Conservation (phyloP, 2,113 vertebrate genomes). For the Corydoras maculifer region DNA sequence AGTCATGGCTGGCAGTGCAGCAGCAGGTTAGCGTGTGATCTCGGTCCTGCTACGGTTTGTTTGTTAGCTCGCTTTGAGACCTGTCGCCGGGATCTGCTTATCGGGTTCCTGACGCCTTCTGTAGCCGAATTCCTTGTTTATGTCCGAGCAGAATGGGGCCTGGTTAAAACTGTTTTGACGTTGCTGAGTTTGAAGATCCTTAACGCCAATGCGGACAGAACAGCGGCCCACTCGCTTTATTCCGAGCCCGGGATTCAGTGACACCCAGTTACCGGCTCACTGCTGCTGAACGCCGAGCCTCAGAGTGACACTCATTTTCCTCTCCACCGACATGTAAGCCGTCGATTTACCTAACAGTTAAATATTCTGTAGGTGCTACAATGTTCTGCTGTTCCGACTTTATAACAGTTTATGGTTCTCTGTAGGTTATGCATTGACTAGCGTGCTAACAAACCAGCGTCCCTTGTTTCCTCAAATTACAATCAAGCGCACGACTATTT, state of each 20-base stretch:
- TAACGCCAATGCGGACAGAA: slow-evolving; percentile 32
- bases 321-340: background rate
- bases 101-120: background rate
- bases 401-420: background rate
- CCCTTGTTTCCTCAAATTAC: too few relatives aligned
- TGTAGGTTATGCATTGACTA: too few relatives aligned
- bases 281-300: slow-evolving; percentile 30
- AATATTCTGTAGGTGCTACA: too few relatives aligned
- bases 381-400: background rate
- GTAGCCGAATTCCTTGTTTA: background rate
- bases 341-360: too few relatives aligned
- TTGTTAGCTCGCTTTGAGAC: slow-evolving; percentile 43
- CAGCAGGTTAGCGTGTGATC: slow-evolving; percentile 10
- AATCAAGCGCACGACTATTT: too few relatives aligned
- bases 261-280: slow-evolving; percentile 42
- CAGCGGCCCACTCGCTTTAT: slow-evolving; percentile 52
- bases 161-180: slow-evolving; percentile 60
- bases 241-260: slow-evolving; percentile 44
- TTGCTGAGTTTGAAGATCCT: slow-evolving; percentile 39
- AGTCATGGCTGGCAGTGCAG: slow-evolving; percentile 17
- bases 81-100: slow-evolving; percentile 8
- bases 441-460: too few relatives aligned
- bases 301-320: background rate
- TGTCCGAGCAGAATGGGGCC: slow-evolving; percentile 52
- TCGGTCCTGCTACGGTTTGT: slow-evolving; percentile 46